Evolutionary conservation across 2,113 vertebrate species (phyloP), one percentile per base, ranked within the genome.

Genomic region (Corvus moneduloides): DNA sequence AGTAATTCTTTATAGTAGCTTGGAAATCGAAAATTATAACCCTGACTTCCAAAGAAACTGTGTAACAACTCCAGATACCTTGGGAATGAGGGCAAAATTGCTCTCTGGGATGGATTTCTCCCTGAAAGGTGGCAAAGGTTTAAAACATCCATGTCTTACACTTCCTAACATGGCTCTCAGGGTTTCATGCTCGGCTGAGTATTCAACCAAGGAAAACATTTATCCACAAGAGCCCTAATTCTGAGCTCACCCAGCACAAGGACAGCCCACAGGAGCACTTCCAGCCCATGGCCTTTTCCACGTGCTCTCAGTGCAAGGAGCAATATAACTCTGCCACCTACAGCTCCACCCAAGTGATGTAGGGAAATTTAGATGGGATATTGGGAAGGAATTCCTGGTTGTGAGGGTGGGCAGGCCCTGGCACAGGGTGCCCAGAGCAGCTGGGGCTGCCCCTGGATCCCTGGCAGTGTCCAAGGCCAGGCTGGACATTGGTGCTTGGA

Each of bases 391-490:
- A 75, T 48, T 61, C 62, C 5, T 41, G 43, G 14, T 22, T 58
- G 10, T 1, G 35, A 64, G 27, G 14, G 35, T 26, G 51, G 35
- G 0, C 2, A 64, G 21, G 13, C 2, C 1, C n/a, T 63, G 75
- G 41, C 0, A 41, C 0, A 6, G 61, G 2, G 1, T 66, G 1
- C 51, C 43, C 83, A 75, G 35, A 43, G 20, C 0, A 30, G 71
- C 71, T 74, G 69, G 10, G 82, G 51, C 41, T 58, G 61, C 24
- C 24, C 59, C 43, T 19, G n/a, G n/a, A 49, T 66, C 61, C 43
- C 82, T 75, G 71, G 43, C 0, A 41, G 35, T 49, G 61, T 0
- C 61, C 83, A 11, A 58, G 71, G 52, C 30, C 82, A 56, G 59
- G 59, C 0, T 73, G 58, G 54, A 51, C 5, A 43, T 43, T 43